Conservation (phyloP, 2,797 vertebrate species). For the Microctenopoma lineatum region DNA sequence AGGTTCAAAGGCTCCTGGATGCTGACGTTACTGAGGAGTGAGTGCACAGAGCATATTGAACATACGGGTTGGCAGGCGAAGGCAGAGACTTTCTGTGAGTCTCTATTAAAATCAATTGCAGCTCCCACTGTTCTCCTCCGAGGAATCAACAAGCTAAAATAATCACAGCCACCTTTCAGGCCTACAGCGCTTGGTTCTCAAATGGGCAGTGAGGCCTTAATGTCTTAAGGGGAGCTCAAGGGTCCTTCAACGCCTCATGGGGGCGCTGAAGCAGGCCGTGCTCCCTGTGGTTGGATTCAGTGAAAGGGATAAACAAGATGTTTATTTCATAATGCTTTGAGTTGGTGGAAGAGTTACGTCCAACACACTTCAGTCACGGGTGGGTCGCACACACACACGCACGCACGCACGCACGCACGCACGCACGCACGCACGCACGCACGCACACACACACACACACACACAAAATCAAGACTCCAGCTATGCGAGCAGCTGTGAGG, state of each 20-base stretch:
- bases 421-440: no score
- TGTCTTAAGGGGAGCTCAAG: neutral
- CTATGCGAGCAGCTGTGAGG: conserved; percentile 3
- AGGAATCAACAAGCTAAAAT: neutral
- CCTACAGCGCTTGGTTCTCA: neutral
- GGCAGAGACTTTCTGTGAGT: neutral
- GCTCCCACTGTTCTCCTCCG: neutral
- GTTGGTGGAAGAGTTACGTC: conserved; percentile 4
- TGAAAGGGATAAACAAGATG: conserved; percentile 23
- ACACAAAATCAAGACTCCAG: neutral
- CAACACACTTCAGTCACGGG: conserved; percentile 17
- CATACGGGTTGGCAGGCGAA: neutral
- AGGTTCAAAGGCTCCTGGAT: neutral
- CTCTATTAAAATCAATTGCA: neutral
- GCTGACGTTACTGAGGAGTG: neutral
- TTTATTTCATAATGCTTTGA: conserved; percentile 7
- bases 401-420: no score
- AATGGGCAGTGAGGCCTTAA: conserved; percentile 1
- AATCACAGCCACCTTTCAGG: neutral
- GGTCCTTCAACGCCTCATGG: conserved; percentile 8
- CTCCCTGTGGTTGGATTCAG: conserved; percentile 20
- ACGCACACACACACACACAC: no score
- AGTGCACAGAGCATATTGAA: neutral
- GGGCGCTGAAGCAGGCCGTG: conserved; percentile 3
- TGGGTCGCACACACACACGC: neutral